A percentile compares a stretch with the other conserved stretches of the same genome.
phyloP scores from a whole-genome alignment of 2,888 invertebrate genomes.

The Amaurobius ferox region DNA sequence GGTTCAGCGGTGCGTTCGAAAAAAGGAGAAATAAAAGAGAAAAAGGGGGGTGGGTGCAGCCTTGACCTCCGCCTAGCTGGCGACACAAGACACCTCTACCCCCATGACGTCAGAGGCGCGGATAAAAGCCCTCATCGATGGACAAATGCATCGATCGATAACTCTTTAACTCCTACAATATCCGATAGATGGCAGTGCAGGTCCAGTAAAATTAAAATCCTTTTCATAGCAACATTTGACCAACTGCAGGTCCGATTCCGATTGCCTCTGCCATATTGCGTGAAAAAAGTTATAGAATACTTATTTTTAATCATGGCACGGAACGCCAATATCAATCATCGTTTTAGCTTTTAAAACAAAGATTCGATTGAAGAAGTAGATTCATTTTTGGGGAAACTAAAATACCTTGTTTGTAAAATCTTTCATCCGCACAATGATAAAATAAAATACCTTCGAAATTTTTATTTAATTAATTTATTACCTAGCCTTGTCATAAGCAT shows the following conservation, averaged over 20 bases:
- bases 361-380: too few species aligned
- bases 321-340: too few species aligned
- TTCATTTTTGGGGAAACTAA: too few species aligned
- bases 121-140: slow-evolving; percentile 70
- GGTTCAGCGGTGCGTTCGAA: slow-evolving; percentile 13
- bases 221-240: too few species aligned
- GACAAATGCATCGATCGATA: slow-evolving; percentile 59
- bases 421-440: background rate
- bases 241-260: too few species aligned
- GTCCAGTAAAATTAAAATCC: background rate
- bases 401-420: background rate
- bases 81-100: slow-evolving; percentile 70
- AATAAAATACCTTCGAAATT: too few species aligned
- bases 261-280: too few species aligned
- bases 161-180: background rate
- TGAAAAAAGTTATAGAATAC: too few species aligned
- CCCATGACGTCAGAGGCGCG: slow-evolving; percentile 59
- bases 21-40: background rate
- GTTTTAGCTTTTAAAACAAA: too few species aligned
- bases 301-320: too few species aligned
- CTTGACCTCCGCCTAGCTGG: slow-evolving; percentile 69
- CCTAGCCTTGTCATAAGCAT: too few species aligned
- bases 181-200: slow-evolving; percentile 49
- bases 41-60: slow-evolving; percentile 28
- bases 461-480: too few species aligned